A percentile compares a stretch with the other conserved stretches of the same genome.
Evolutionary conservation across 2,888 invertebrate species (phyloP).

Genomic region (Metopia argyrocephala): DNA sequence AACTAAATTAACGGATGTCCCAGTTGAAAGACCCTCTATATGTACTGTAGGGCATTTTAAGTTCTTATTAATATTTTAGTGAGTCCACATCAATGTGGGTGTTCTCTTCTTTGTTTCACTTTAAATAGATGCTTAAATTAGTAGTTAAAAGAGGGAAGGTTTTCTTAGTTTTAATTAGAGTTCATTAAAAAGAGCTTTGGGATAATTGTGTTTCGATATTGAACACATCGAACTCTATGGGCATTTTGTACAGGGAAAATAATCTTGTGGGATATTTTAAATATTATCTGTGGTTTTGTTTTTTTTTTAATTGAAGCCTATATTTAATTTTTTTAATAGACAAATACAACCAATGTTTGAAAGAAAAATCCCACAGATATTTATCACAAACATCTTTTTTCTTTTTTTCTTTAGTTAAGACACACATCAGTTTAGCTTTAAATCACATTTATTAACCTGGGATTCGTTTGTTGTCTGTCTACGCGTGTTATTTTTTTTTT

Average conservation of each 20-base stretch:
- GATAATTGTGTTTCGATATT: conserved; percentile 39
- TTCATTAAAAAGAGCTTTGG: conserved; percentile 40
- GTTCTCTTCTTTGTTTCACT: conserved; percentile 22
- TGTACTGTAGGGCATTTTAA: no score
- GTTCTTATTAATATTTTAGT: no score
- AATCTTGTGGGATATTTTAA: background rate
- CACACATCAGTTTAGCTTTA: conserved; percentile 45
- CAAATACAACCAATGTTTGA: background rate
- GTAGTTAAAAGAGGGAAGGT: conserved; percentile 14
- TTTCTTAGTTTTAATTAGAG: conserved; percentile 46
- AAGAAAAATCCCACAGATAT: conserved; percentile 13
- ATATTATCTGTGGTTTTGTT: background rate
- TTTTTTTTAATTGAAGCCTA: background rate
- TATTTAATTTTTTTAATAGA: background rate
- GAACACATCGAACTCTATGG: background rate
- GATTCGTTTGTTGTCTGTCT: background rate
- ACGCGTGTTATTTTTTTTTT: conserved; percentile 15
- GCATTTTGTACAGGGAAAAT: background rate
- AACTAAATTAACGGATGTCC: no score
- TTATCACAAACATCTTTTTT: conserved; percentile 7
- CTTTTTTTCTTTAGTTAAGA: background rate
- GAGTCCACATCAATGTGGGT: conserved; percentile 43
- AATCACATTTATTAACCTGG: conserved; percentile 45
- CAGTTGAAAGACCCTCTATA: no score
- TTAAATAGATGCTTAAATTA: conserved; percentile 3